A percentile compares a stretch with the other conserved stretches of the same genome.
phyloP scores from a whole-genome alignment of 2,888 invertebrate genomes.

The Lasioglossum leucozonium region DNA sequence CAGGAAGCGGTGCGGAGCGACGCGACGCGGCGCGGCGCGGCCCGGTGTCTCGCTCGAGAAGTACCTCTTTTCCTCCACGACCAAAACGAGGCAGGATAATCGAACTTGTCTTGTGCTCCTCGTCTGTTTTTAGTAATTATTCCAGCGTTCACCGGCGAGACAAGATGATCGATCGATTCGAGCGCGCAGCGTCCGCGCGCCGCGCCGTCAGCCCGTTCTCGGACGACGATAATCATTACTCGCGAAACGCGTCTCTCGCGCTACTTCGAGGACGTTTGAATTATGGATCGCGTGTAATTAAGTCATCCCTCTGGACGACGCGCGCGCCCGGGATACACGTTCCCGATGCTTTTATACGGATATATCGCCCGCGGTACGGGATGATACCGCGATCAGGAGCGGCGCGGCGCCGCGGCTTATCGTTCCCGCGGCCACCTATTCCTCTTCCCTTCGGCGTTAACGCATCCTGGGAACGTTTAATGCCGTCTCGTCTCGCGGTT shows the following conservation, averaged over 20 bases:
- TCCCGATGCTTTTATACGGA: constrained; percentile 34
- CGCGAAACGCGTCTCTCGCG: constrained; percentile 35
- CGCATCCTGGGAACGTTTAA: not conserved
- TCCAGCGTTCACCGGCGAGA: constrained; percentile 40
- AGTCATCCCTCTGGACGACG: constrained; percentile 49
- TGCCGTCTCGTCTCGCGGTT: not conserved
- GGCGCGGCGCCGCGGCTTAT: constrained; percentile 11
- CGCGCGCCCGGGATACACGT: constrained; percentile 22
- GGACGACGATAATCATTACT: constrained; percentile 59
- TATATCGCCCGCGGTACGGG: constrained; percentile 23
- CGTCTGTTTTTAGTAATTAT: constrained; percentile 56
- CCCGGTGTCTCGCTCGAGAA: constrained; percentile 25
- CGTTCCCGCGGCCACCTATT: not conserved
- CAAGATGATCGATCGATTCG: constrained; percentile 61
- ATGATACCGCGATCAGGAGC: constrained; percentile 46
- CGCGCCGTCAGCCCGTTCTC: constrained; percentile 43
- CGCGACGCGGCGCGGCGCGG: too few relatives aligned
- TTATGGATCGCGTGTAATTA: constrained; percentile 61
- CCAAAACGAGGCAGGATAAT: constrained; percentile 41
- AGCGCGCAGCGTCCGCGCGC: constrained; percentile 38
- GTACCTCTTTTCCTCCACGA: constrained; percentile 22
- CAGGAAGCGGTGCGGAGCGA: too few relatives aligned
- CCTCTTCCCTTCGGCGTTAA: constrained; percentile 23
- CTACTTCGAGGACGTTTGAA: constrained; percentile 54
- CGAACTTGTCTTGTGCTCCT: constrained; percentile 27